Evolutionary conservation across 2,888 invertebrate species (phyloP).

Genomic region (Xanthorhoe spadicearia): DNA sequence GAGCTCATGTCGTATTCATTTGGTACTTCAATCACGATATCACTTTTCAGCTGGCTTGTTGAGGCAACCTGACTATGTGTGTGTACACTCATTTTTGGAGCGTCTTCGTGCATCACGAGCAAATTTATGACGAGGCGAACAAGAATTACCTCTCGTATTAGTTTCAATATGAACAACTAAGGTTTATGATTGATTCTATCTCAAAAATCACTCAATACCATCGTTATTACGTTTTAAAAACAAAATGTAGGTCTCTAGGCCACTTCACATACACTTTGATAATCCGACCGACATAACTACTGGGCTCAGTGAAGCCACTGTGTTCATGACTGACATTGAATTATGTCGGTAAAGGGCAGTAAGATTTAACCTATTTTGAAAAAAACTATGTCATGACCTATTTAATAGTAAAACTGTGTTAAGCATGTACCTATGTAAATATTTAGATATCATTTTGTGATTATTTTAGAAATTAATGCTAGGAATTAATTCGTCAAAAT

Average conservation of each 20-base stretch:
- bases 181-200: constrained; percentile 83
- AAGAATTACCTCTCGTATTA: constrained; percentile 59
- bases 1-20: constrained; percentile 76
- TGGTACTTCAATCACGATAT: constrained; percentile 74
- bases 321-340: constrained; percentile 87
- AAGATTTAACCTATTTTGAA: constrained; percentile 77
- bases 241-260: constrained; percentile 94
- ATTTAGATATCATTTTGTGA: not conserved
- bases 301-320: constrained; percentile 87
- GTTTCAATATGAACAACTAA: constrained; percentile 67
- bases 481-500: not conserved
- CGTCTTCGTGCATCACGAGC: constrained; percentile 88
- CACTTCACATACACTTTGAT: constrained; percentile 94
- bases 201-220: constrained; percentile 81
- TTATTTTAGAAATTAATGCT: not conserved
- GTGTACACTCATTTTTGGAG: constrained; percentile 86
- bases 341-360: constrained; percentile 84
- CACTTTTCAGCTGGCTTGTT: constrained; percentile 82
- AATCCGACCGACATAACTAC: constrained; percentile 89
- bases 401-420: constrained; percentile 47
- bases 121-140: constrained; percentile 73
- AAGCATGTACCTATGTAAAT: not conserved
- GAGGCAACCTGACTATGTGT: constrained; percentile 88
- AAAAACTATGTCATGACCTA: constrained; percentile 76
- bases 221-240: constrained; percentile 70